Evolutionary conservation across 2,797 vertebrate species (phyloP).

Genomic region (Tachyglossus aculeatus): DNA sequence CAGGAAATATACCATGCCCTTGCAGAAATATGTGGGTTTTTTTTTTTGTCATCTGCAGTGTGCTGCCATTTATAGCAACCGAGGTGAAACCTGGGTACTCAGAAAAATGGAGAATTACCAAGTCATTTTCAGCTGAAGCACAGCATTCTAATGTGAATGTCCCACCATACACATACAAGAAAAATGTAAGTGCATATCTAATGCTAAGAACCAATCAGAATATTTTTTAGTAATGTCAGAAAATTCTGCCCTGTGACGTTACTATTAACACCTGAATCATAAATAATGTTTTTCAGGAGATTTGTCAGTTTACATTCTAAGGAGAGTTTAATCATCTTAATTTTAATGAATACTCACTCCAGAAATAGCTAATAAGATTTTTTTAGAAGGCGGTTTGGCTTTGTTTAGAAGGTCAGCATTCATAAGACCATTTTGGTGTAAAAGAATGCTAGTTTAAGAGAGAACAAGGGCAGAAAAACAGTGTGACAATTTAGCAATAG

Average conservation of each 20-base stretch:
- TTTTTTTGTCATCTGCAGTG: constrained; percentile 53
- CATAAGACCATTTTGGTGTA: too few species aligned
- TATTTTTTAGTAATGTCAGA: not conserved
- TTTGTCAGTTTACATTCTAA: not conserved
- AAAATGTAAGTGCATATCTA: fast-evolving
- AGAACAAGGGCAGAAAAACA: not conserved
- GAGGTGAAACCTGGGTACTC: constrained; percentile 41
- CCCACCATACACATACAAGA: not conserved
- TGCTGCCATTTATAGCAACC: constrained; percentile 18
- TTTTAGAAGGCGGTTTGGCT: not conserved
- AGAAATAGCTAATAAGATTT: not conserved
- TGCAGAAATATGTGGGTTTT: not conserved
- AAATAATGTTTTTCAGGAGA: not conserved
- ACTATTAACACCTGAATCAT: not conserved
- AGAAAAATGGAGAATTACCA: constrained; percentile 12
- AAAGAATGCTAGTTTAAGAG: not conserved
- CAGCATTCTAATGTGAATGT: not conserved
- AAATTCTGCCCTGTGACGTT: not conserved
- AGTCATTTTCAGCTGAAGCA: not conserved
- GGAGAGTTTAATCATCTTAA: not conserved
- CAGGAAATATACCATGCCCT: constrained; percentile 11
- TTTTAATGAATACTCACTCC: not conserved
- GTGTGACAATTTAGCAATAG: too few species aligned
- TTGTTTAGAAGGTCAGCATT: not conserved
- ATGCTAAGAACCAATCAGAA: fast-evolving